Percentiles rank a stretch among this genome's conserved stretches.
Conservation (phyloP, 1,140 invertebrate genomes). For the Zaprionus inermis region DNA sequence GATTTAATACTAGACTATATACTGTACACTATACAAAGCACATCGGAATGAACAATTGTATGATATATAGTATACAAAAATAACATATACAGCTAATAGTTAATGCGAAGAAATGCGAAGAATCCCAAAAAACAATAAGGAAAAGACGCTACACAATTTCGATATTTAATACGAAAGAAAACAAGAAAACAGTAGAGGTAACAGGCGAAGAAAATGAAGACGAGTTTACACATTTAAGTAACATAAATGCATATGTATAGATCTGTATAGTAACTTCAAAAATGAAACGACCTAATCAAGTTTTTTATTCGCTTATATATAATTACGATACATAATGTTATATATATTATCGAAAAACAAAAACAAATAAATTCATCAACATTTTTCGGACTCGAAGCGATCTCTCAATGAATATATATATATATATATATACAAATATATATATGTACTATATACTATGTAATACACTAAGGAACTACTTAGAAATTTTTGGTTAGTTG, state of each 20-base stretch:
- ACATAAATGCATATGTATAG: conserved; percentile 66
- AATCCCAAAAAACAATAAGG: not conserved
- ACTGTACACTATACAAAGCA: conserved; percentile 51
- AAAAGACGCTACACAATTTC: too few species aligned
- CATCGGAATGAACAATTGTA: conserved; percentile 54
- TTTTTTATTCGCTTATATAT: conserved; percentile 79
- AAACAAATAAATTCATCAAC: conserved; percentile 11
- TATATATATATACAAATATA: not conserved
- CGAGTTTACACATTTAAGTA: conserved; percentile 36
- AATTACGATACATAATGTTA: conserved; percentile 62
- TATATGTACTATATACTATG: not conserved
- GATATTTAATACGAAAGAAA: not conserved
- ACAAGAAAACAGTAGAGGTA: not conserved
- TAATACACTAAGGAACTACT: conserved; percentile 7
- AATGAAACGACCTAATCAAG: conserved; percentile 71
- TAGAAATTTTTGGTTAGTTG: conserved; percentile 16
- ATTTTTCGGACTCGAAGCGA: conserved; percentile 20
- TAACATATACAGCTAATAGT: conserved; percentile 31
- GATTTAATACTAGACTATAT: conserved; percentile 37
- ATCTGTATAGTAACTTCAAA: conserved; percentile 67
- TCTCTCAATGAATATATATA: conserved; percentile 8
- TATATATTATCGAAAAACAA: conserved; percentile 36
- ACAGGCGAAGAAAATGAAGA: not conserved
- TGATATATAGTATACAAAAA: conserved; percentile 24
- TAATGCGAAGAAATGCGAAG: conserved; percentile 1